phyloP scores from a whole-genome alignment of 2,888 invertebrate species.

The Crioceris asparagi region DNA sequence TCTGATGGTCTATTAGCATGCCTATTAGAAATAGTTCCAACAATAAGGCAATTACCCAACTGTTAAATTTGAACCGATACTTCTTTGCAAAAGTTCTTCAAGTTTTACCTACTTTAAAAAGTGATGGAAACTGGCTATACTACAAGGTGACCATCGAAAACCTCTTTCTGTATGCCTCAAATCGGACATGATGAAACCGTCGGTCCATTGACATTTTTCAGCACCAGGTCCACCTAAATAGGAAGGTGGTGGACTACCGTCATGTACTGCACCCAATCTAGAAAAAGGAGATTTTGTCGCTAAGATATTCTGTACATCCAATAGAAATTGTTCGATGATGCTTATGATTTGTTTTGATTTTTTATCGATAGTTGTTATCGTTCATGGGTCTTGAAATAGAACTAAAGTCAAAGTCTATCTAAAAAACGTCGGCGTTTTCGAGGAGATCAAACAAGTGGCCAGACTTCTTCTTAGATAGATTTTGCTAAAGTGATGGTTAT shows the following conservation, averaged over 20 bases:
- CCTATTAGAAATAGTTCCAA: too few species aligned
- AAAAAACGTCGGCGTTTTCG: too few species aligned
- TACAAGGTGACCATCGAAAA: conserved; percentile 90
- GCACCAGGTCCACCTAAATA: conserved; percentile 91
- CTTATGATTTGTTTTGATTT: neutral
- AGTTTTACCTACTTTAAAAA: conserved; percentile 69
- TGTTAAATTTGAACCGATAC: too few species aligned
- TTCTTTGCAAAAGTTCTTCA: neutral
- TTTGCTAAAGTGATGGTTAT: too few species aligned
- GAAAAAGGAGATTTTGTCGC: conserved; percentile 5
- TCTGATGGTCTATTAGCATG: too few species aligned
- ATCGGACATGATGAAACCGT: conserved; percentile 94
- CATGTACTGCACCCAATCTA: conserved; percentile 91
- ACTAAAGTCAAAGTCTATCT: too few species aligned
- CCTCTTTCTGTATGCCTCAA: conserved; percentile 88
- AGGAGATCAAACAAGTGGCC: too few species aligned
- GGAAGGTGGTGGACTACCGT: conserved; percentile 88
- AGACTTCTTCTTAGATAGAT: too few species aligned
- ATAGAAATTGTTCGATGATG: too few species aligned
- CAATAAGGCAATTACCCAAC: too few species aligned
- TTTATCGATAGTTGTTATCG: neutral
- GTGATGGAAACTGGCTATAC: conserved; percentile 87
- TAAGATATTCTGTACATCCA: too few species aligned
- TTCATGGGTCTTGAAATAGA: too few species aligned
- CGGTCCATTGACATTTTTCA: conserved; percentile 90